phyloP scores from a whole-genome alignment of 2,888 invertebrate genomes.

The Chromoteleia sp. region DNA sequence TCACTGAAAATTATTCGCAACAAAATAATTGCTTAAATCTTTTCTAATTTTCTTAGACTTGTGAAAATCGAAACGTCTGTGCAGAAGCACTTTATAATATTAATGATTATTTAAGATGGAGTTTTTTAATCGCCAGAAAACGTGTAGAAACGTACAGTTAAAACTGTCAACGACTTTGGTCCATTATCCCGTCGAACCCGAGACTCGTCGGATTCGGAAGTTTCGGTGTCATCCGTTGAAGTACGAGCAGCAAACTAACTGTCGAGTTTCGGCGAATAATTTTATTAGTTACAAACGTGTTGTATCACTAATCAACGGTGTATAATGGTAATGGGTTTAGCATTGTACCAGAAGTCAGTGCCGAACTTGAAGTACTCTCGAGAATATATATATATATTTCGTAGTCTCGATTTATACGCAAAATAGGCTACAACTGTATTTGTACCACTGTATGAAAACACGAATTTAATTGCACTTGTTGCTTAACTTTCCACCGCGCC shows the following conservation, averaged over 20 bases:
- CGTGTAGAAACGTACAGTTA: not conserved
- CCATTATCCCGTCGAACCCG: conserved; percentile 19
- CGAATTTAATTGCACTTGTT: conserved; percentile 70
- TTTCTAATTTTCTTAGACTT: too few relatives aligned
- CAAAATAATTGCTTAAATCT: too few relatives aligned
- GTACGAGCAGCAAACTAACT: conserved; percentile 72
- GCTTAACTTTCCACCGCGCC: conserved; percentile 56
- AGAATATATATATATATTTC: conserved; percentile 60
- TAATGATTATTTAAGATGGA: too few relatives aligned
- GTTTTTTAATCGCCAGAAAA: not conserved
- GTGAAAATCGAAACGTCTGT: too few relatives aligned
- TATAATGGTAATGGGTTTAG: conserved; percentile 76
- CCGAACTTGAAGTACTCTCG: conserved; percentile 63
- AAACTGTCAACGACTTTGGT: conserved; percentile 4
- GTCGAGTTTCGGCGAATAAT: conserved; percentile 74
- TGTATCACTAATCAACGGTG: conserved; percentile 77
- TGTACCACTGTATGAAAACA: conserved; percentile 61
- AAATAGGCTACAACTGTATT: conserved; percentile 60
- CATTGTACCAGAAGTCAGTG: conserved; percentile 65
- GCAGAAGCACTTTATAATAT: too few relatives aligned
- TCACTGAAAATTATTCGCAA: too few relatives aligned
- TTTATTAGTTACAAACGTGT: conserved; percentile 76
- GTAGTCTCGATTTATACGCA: conserved; percentile 64
- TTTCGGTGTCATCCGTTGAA: conserved; percentile 54
- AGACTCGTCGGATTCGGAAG: conserved; percentile 30